Evolutionary conservation across 2,797 vertebrate species (phyloP), one percentile per base, ranked within the genome.

Genomic region (Periparus ater): DNA sequence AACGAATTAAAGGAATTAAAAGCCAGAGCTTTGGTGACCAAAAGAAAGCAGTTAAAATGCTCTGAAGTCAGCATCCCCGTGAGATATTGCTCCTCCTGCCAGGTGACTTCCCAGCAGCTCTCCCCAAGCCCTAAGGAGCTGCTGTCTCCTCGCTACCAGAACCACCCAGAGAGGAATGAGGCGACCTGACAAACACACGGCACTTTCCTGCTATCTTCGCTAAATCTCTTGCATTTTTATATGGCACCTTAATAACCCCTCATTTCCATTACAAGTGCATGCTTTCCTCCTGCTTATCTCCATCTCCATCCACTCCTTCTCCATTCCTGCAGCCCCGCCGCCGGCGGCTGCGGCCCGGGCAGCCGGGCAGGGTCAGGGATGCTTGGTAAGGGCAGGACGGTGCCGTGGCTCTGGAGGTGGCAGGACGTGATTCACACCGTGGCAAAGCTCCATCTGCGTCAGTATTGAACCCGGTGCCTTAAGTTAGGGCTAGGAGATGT

Each of bases 161-260:
- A 44, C 94, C 96, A 96, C 94, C 94, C 95, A 61, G 82, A 32
- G 84, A 93, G 96, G 89, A 88, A 79, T 34, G 91, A 90, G 91
- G 87, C 9, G 29, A 76, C 84, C 96, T 25, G 91, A 91, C 94
- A 96, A 92, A 94, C 23, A 68, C 29, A 16, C 70, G 85, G 74
- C 91, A 6, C 91, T 94, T 92, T 11, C 45, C 85, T 66, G 58
- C 91, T 97, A 96, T 97, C 97, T 95, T 40, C 17, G 19, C 92
- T 9, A 26, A 79, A 93, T 85, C 93, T 88, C 96, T 70, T 44
- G 93, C 96, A 95, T 97, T 97, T 97, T 97, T 97, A 97, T 97
- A 97, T 94, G 97, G 96, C 97, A 97, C 92, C 94, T 97, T 97
- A 97, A 97, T 97, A 97, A 96, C 96, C 97, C 96, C 96, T 97